Conservation (phyloP, 1,140 invertebrate genomes). For the Stegodyphus mimosarum region DNA sequence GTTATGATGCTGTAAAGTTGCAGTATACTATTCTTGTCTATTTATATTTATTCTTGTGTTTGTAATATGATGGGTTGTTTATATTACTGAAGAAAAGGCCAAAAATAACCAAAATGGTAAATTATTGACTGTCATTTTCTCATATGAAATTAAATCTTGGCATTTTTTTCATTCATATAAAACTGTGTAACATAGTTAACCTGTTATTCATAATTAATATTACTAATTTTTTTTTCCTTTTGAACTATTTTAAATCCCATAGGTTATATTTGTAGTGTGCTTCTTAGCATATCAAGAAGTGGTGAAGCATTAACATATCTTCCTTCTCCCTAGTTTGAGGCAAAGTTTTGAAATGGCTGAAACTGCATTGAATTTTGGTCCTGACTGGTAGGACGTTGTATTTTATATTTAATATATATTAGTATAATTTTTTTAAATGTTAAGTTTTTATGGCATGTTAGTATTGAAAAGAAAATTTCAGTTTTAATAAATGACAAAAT, state of each 20-base stretch:
- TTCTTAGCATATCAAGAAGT: not conserved
- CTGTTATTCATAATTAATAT: not conserved
- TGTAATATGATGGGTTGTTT: no score
- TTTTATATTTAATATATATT: constrained; percentile 1
- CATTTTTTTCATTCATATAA: no score
- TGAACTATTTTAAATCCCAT: no score
- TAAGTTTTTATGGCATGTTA: not conserved
- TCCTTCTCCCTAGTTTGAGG: not conserved
- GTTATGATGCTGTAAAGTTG: no score
- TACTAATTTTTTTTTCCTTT: not conserved
- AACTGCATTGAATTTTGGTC: constrained; percentile 71
- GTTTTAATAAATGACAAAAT: no score
- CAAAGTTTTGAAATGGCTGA: constrained; percentile 63
- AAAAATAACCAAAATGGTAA: no score
- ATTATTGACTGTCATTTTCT: no score
- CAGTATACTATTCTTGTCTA: no score
- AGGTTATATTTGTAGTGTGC: not conserved
- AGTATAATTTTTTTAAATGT: not conserved
- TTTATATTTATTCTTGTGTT: no score
- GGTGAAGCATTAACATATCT: not conserved
- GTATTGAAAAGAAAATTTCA: no score
- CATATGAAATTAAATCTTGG: no score
- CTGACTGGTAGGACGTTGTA: constrained; percentile 68
- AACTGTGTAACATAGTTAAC: not conserved
- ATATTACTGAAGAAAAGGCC: no score